Evolutionary conservation across 1,140 invertebrate species (phyloP).

Genomic region (Planococcus citri): DNA sequence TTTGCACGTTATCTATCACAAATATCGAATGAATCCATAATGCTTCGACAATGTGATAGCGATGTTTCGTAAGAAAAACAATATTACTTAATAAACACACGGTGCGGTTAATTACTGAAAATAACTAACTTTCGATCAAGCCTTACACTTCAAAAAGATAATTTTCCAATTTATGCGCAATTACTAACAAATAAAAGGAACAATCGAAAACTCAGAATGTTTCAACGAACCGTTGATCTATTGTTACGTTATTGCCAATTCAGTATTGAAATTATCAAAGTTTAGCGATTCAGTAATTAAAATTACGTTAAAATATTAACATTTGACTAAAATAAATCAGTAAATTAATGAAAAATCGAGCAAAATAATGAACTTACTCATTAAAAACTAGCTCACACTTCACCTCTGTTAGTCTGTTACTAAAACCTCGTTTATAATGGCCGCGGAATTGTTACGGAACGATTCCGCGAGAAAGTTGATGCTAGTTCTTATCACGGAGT

Average conservation of each 20-base stretch:
- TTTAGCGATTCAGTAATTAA: too few species aligned
- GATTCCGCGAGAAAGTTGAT: too few species aligned
- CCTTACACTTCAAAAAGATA: too few species aligned
- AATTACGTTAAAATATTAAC: too few species aligned
- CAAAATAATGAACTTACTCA: neutral
- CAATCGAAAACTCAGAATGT: neutral
- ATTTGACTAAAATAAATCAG: neutral
- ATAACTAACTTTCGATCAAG: too few species aligned
- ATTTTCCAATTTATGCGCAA: neutral
- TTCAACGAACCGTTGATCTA: neutral
- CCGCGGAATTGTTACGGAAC: too few species aligned
- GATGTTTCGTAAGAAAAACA: neutral
- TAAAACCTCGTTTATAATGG: too few species aligned
- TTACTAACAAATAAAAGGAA: neutral
- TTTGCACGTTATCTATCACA: neutral
- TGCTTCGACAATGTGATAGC: neutral
- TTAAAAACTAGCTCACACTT: neutral
- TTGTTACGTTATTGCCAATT: neutral
- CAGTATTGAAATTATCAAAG: too few species aligned
- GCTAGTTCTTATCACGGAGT: too few species aligned
- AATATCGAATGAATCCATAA: neutral
- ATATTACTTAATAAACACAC: too few species aligned
- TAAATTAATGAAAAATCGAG: neutral
- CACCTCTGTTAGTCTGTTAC: slow-evolving; percentile 1
- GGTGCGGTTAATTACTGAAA: too few species aligned